Percentiles rank a stretch among this genome's conserved stretches.
These are phyloP conservation scores for Volucella zonaria DNA, from an alignment of 2,888 invertebrate genomes.

Conservation along the genomic window DNA sequence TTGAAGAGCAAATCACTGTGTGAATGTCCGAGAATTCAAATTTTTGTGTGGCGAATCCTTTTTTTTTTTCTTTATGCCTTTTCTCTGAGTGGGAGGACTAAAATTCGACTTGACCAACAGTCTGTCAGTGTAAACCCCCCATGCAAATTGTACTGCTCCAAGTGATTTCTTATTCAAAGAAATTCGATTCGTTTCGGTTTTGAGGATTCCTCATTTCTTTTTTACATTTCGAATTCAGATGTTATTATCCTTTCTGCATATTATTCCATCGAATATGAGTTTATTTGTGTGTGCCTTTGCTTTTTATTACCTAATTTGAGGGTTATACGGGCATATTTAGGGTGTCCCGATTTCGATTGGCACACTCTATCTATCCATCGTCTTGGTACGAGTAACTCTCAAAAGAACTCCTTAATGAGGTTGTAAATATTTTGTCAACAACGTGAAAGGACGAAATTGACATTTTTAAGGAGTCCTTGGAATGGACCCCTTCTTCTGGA, in stretches of 20 bases:
- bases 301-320: conserved; percentile 71
- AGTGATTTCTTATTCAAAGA: conserved; percentile 69
- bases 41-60: conserved; percentile 37
- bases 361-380: conserved; percentile 45
- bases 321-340: conserved; percentile 23
- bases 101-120: conserved; percentile 41
- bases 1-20: conserved; percentile 56
- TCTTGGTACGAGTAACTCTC: not conserved
- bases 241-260: conserved; percentile 43
- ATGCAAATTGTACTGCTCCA: conserved; percentile 53
- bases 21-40: conserved; percentile 66
- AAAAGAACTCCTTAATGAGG: conserved; percentile 56
- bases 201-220: not conserved
- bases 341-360: conserved; percentile 41
- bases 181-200: conserved; percentile 37
- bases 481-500: not conserved
- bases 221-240: conserved; percentile 60
- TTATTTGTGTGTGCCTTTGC: conserved; percentile 1
- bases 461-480: conserved; percentile 26
- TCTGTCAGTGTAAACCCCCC: conserved; percentile 32
- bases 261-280: conserved; percentile 8
- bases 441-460: conserved; percentile 39
- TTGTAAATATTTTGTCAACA: conserved; percentile 75
- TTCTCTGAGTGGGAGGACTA: not conserved
- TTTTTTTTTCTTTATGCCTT: not conserved